Base-by-base conservation (phyloP, 1,140 invertebrate species). In the Pogonomyrmex californicus region DNA sequence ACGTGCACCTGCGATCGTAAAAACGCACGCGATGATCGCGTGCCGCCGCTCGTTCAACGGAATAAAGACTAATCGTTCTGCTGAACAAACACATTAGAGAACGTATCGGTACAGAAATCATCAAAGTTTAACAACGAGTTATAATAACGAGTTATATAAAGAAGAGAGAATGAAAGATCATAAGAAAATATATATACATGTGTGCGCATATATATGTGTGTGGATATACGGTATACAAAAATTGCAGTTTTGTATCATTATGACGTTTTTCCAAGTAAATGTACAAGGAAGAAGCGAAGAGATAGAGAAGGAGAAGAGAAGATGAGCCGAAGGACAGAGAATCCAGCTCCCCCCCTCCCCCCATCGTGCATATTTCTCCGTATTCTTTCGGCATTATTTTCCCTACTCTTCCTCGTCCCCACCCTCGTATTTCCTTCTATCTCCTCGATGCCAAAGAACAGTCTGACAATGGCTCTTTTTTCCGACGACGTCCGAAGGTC, bases 401-500 rank as follows among this genome's bases (percentile, higher is more conserved):
- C 17, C 51, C 41, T 41, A n/a, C 33, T 23, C 14, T 36, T 7
- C 10, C 66, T 14, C 36, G 17, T 9, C 4, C 5, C 2, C 68
- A 12, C 36, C n/a, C 71, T 41, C 36, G 2, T 7, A n/a, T 51
- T 65, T 14, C 47, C 47, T 36, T 73, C 17, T 36, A 60, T 30
- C 79, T 83, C 9, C 10, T 33, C 51, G 44, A 62, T 44, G 44
- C 14, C 51, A 10, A 65, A 56, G 65, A 81, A 36, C 23, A n/a
- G 36, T 58, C 68, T 17, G 54, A 83, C 68, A 75, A 83, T 83
- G 56, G 41, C 44, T 75, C 66, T 73, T 82, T 83, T 83, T 75
- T 60, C 70, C 41, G 33, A 83, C 68, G 56, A 75, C n/a, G 79
- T 83, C 10, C 68, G 79, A 83, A 83, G 79, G 79, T 83, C 79